These are phyloP conservation scores for Uropetala carovei DNA, from an alignment of 2,888 invertebrate genomes.

Conservation along the genomic window DNA sequence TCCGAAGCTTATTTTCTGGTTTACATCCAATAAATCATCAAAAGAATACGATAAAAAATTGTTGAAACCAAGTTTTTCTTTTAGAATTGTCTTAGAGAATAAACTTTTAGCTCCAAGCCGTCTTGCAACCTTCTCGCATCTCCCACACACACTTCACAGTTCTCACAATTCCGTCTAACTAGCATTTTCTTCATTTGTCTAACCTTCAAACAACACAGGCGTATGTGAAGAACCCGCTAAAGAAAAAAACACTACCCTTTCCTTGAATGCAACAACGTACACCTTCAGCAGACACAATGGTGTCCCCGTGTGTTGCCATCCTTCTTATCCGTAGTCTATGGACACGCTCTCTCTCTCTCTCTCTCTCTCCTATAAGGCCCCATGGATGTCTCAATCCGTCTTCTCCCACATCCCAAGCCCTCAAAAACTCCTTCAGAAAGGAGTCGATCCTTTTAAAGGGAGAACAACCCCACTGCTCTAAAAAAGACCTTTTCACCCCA, in stretches of 20 bases:
- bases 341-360: slow-evolving; percentile 67
- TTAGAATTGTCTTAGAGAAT: too few relatives aligned
- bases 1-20: too few relatives aligned
- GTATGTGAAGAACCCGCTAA: slow-evolving; percentile 66
- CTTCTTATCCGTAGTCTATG: slow-evolving; percentile 73
- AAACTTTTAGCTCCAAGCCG: too few relatives aligned
- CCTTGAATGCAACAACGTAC: slow-evolving; percentile 69
- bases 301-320: slow-evolving; percentile 76
- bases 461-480: background rate
- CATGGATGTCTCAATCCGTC: too few relatives aligned
- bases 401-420: slow-evolving; percentile 68
- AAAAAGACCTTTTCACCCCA: too few relatives aligned
- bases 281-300: slow-evolving; percentile 73
- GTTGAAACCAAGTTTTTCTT: too few relatives aligned
- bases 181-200: background rate
- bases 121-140: too few relatives aligned
- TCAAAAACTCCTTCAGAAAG: background rate
- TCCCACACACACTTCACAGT: too few relatives aligned
- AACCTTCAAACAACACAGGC: slow-evolving; percentile 20
- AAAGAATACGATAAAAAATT: too few relatives aligned
- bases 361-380: slow-evolving; percentile 66
- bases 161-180: too few relatives aligned
- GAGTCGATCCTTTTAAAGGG: background rate
- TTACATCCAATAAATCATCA: too few relatives aligned
- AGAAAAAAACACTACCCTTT: slow-evolving; percentile 65